Conservation (phyloP, 2,888 invertebrate genomes). For the Pegoplata infirma region DNA sequence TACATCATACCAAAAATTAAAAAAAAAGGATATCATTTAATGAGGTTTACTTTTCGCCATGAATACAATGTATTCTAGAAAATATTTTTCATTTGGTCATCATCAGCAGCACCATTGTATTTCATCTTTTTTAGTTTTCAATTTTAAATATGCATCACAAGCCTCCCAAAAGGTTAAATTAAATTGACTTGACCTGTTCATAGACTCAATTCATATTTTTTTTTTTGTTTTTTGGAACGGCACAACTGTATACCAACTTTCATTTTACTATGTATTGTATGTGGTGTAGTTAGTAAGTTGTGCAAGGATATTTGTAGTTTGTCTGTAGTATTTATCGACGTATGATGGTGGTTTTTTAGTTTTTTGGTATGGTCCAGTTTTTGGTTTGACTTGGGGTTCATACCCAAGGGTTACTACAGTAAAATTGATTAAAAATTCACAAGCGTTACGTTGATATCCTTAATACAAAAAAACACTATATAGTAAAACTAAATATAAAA, state of each 20-base stretch:
- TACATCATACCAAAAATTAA: constrained; percentile 1
- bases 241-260: background rate
- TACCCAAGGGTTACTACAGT: constrained; percentile 60
- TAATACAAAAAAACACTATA: constrained; percentile 23
- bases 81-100: constrained; percentile 26
- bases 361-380: constrained; percentile 30
- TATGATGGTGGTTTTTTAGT: constrained; percentile 34
- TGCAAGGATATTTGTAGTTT: constrained; percentile 2
- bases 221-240: background rate
- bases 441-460: constrained; percentile 64
- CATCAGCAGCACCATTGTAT: constrained; percentile 38
- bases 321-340: constrained; percentile 36
- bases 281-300: background rate
- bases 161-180: constrained; percentile 70
- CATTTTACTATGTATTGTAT: background rate
- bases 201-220: constrained; percentile 39
- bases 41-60: constrained; percentile 71
- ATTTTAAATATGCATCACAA: constrained; percentile 62
- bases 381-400: constrained; percentile 16
- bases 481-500: constrained; percentile 42
- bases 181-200: constrained; percentile 72
- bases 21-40: constrained; percentile 74
- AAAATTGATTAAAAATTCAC: constrained; percentile 75
- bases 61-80: constrained; percentile 26
- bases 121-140: constrained; percentile 48